phyloP scores from a whole-genome alignment of 2,888 invertebrate genomes.

The Erpobdella octoculata region DNA sequence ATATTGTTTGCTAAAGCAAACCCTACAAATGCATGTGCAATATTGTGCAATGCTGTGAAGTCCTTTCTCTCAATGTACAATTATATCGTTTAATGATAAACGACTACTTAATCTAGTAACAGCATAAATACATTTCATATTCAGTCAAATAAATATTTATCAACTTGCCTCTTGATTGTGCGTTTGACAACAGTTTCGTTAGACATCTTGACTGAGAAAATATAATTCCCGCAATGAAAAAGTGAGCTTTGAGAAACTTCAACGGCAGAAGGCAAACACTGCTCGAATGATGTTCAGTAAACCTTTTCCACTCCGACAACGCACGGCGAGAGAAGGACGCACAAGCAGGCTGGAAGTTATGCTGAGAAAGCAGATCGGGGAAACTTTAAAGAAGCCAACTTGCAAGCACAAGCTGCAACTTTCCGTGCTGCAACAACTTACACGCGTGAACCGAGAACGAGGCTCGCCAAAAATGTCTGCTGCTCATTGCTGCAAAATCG shows the following conservation, averaged over 20 bases:
- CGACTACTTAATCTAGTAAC: too few relatives aligned
- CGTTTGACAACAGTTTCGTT: conserved; percentile 30
- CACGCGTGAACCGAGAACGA: neutral
- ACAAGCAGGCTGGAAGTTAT: conserved; percentile 7
- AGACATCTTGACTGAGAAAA: conserved; percentile 23
- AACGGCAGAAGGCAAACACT: neutral
- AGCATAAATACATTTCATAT: too few relatives aligned
- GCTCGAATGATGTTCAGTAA: too few relatives aligned
- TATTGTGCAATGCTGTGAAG: too few relatives aligned
- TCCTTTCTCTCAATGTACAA: too few relatives aligned
- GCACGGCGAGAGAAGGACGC: conserved; percentile 5
- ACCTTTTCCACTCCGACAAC: too few relatives aligned
- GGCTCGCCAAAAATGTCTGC: neutral
- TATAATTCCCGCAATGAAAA: too few relatives aligned
- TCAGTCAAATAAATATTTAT: too few relatives aligned
- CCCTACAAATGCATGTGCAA: too few relatives aligned
- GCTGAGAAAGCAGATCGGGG: neutral
- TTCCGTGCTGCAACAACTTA: neutral
- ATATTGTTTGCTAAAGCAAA: too few relatives aligned
- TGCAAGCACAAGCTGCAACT: neutral
- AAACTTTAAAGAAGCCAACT: conserved; percentile 4
- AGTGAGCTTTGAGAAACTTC: neutral
- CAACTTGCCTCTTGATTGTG: conserved; percentile 27
- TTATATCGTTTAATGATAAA: too few relatives aligned
- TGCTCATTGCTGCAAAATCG: neutral